Conservation (phyloP, 2,113 vertebrate species). For the Anoplopoma fimbria region DNA sequence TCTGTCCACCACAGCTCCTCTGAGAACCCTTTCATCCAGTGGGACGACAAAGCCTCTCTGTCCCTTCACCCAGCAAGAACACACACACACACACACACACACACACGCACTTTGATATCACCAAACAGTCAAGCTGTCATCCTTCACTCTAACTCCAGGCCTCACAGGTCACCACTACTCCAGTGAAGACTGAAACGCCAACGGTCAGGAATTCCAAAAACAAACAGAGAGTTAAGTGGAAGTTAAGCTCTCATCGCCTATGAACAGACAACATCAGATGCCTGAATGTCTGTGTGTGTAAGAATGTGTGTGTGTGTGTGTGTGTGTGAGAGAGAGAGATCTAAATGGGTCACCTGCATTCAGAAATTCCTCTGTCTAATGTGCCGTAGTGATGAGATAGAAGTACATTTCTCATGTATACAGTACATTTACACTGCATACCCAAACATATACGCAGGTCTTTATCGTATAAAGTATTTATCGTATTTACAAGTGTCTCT, state of each 20-base stretch:
- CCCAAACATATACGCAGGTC: conserved; percentile 1
- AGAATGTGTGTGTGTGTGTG: conserved; percentile 7
- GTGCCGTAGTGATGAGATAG: conserved; percentile 39
- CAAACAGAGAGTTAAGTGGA: conserved; percentile 57
- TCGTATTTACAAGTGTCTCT: conserved; percentile 6
- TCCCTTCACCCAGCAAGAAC: conserved; percentile 22
- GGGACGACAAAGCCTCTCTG: conserved; percentile 66
- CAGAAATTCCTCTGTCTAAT: conserved; percentile 68
- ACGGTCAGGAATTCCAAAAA: conserved; percentile 63
- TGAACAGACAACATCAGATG: conserved; percentile 25
- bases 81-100: conserved; percentile 51
- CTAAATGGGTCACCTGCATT: conserved; percentile 60
- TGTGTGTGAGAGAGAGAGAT: conserved; percentile 3
- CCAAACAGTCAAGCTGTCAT: conserved; percentile 50
- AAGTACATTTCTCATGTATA: conserved; percentile 29
- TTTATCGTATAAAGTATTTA: no score
- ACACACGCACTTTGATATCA: conserved; percentile 36
- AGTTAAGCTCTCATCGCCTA: conserved; percentile 36
- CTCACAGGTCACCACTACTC: conserved; percentile 35
- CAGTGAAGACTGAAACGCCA: conserved; percentile 28
- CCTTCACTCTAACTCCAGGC: conserved; percentile 29
- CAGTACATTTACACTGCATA: neutral
- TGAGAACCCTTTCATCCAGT: conserved; percentile 50
- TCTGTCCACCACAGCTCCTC: conserved; percentile 30
- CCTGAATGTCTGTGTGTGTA: conserved; percentile 10